Evolutionary conservation across 2,113 vertebrate species (phyloP), one percentile per base, ranked within the genome.

Genomic region (Elanus axillaris): DNA sequence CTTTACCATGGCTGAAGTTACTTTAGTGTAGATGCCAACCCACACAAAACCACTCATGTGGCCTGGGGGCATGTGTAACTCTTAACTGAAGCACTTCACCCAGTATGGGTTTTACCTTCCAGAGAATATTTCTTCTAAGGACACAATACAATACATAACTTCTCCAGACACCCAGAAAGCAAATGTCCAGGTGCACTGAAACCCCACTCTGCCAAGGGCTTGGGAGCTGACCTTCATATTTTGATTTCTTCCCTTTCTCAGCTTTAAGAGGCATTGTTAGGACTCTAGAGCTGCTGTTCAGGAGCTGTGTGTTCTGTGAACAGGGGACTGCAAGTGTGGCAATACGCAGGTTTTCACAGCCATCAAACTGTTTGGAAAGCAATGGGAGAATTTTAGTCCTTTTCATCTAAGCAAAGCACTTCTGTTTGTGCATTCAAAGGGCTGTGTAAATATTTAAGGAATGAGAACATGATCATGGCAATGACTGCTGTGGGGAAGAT

Each of bases 391-490:
- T 68, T 75, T 84, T 18, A 78, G 74, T 68, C 62, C 67, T 71
- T 96, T 96, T 95, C 83, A 88, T 88, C 86, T 72, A 77, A 71
- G 81, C 19, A 22, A 89, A 89, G 48, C 48, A 23, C 76, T 87
- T 79, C 42, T 91, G 83, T 83, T 72, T 93, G 89, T 63, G 47
- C 1, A 0, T 88, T 69, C 83, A 83, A 86, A 94, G 48, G 69
- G 38, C 83, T 94, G 72, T 81, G 91, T 86, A 92, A 95, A 96
- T 96, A 97, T 94, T 95, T 91, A 88, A 95, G 66, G 86, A 89
- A 73, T 16, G 60, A 92, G 93, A 84, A 58, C 29, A 32, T 0
- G 4, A 59, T 32, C 32, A 15, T 4, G 6, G 59, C n/a, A 48
- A 62, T 55, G 59, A 31, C 72, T 83, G 64, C 42, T 89, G 56